Base-by-base conservation (phyloP, 2,113 vertebrate species). In the Turnix velox region DNA sequence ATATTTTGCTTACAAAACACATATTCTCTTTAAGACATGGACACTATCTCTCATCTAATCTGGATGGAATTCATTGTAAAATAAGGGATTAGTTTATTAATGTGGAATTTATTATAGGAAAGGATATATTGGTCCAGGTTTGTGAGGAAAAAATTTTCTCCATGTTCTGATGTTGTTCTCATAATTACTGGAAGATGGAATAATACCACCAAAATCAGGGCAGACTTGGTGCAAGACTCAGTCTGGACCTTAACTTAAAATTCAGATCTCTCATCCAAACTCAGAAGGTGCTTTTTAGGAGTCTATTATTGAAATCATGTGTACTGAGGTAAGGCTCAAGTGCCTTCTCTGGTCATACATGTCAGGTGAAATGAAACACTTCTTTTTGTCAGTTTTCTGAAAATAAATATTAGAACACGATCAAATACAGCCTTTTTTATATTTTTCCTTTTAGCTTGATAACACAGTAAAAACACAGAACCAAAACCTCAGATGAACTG, bases 341-440 rank as follows among this genome's bases (percentile, higher is more conserved):
- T 31, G 7, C 27, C 18, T 30, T 31, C 20, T 55, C 10, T 40
- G 17, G 33, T 82, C 45, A 68, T 49, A 67, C 72, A 75, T 80
- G 19, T 94, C 59, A 85, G 17, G 17, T 85, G 61, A 79, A 39
- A 37, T 84, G 78, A 87, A 95, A 61, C 10, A 58, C 48, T n/a
- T 31, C 45, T 45, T 46, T 43, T 52, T 14, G 5, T 28, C 69
- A 45, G 84, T 92, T 82, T 95, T 96, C 22, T 68, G 84, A 78
- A 88, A 93, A 84, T 81, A 96, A 96, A 78, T 48, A 94, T 1
- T 9, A 61, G 59, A 90, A 57, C 42, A 92, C 63, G 31, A 82
- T 83, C 68, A 96, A 95, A 92, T 35, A 54, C 39, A 80, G 59
- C 18, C n/a, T 88, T 85, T 93, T 87, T 68, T 81, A 35, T 67